Base-by-base conservation (phyloP, 2,797 vertebrate genomes). In the Pipistrellus pipistrellus region DNA sequence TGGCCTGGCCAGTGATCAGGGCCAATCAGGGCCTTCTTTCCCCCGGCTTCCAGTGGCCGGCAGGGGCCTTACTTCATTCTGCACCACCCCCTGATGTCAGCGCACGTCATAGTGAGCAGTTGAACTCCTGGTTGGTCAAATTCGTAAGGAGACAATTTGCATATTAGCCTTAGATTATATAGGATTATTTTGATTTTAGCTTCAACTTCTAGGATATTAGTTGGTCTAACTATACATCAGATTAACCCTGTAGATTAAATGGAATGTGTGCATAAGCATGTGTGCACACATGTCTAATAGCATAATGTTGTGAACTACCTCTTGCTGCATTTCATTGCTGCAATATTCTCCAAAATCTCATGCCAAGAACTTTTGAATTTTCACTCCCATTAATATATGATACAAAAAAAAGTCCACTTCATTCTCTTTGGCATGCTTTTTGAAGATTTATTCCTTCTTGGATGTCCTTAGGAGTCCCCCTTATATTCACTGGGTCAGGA, bases 381-480 rank as follows among this genome's bases (percentile, higher is more conserved):
- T 85, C 57, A 71, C 4, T 0, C 12, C 27, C 11, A 82, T 44
- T 91, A 30, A 3, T 21, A n/a, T 38, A 76, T 81, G 32, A 76
- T 48, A 71, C 57, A 41, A 73, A 87, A 90, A 48, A 46, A 13
- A 48, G 35, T 32, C 25, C 53, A 35, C 15, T 71, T 68, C 17
- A 51, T 81, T 77, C 55, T 53, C 72, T 81, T 85, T 90, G 11
- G 73, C 85, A 71, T 71, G n/a, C 23, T 81, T 62, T 91, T 76
- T 55, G 35, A 81, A 80, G 81, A 93, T 46, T 51, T 77, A 72
- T 85, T 82, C 13, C 51, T 78, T 86, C 51, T 81, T 82, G 27
- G 53, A 85, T 51, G 27, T 83, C 38, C 18, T 75, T 90, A 83
- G 15, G 64, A 51, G 23, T 85, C 46, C 20, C 20, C 15, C 4